Evolutionary conservation across 1,140 invertebrate genomes (phyloP), one percentile per base, ranked within the genome.

Genomic region (Carcinoscorpius rotundicauda): DNA sequence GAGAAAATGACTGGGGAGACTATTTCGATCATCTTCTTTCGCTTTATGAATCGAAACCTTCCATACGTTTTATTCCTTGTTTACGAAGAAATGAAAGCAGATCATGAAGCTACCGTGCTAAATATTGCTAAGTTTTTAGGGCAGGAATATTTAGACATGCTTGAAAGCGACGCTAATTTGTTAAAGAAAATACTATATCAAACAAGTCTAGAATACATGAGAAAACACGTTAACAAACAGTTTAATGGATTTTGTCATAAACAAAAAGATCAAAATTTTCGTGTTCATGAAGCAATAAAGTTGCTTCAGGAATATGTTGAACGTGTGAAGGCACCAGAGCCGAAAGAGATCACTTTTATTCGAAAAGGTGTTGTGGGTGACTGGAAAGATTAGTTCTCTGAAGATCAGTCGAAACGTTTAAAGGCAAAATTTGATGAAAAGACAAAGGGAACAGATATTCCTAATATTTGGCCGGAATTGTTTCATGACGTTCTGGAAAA

Each of bases 41-140:
- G 4, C 74, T 66, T 64, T n/a, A 66, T 4, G n/a, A 48, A 70
- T n/a, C 58, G 64, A 48, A 51, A 73, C n/a, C 67, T 72, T 53
- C 69, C 64, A 6, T 72, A 74, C 52, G 55, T 73, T 10, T 61
- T 71, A 11, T 65, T 73, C 58, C 8, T 74, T n/a, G 66, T 67
- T 4, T 74, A 74, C 51, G 72, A 74, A 62, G 68, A 72, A 51
- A 58, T 74, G 53, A 53, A 66, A 4, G 6, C 3, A 1, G 52
- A 66, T 51, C 55, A 11, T 6, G 58, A 53, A 5, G 57, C 52
- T 9, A 61, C 49, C 49, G 51, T 66, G 4, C 8, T 66, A 29
- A 58, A 55, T 49, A 64, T 68, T 4, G 67, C 67, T 0, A 64
- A 62, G 3, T 83, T 82, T 67, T 64, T 83, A 53, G 77, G 74